A percentile compares a stretch with the other conserved stretches of the same genome.
Evolutionary conservation across 2,888 invertebrate genomes (phyloP).

Genomic region (Girardia tigrina): DNA sequence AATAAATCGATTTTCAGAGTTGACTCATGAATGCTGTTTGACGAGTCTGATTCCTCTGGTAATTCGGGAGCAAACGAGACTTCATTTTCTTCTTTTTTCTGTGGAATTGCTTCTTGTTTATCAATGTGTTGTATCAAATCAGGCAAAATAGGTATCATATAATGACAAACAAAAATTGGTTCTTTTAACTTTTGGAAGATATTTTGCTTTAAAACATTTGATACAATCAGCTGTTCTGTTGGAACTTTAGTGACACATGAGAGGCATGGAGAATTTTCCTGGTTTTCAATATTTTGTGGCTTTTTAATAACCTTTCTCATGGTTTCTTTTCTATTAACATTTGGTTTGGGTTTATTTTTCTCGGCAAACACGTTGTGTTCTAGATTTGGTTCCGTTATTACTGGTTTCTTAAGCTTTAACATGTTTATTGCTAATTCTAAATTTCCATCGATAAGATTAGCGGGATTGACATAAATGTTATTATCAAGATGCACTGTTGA

Average conservation of each 20-base stretch:
- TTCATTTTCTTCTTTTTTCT: neutral
- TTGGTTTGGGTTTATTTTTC: neutral
- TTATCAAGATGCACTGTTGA: slow-evolving; percentile 21
- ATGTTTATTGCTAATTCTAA: neutral
- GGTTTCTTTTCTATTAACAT: neutral
- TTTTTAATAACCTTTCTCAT: neutral
- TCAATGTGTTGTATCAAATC: too few relatives aligned
- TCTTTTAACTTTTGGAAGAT: neutral
- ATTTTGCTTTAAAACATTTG: neutral
- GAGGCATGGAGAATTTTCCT: neutral
- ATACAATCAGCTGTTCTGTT: slow-evolving; percentile 6
- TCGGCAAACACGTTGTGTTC: neutral
- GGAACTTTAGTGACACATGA: slow-evolving; percentile 5
- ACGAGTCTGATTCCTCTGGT: neutral
- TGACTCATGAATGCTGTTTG: neutral
- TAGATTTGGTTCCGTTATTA: neutral
- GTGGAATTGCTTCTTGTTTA: neutral
- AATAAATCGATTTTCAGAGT: neutral
- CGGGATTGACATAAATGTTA: slow-evolving; percentile 10
- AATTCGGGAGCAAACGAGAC: neutral
- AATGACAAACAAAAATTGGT: neutral
- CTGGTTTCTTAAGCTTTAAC: neutral
- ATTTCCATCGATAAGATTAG: neutral
- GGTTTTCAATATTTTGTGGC: neutral
- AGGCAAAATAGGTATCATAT: neutral